Evolutionary conservation across 2,797 vertebrate species (phyloP).

Genomic region (Pangasius mekongensis): DNA sequence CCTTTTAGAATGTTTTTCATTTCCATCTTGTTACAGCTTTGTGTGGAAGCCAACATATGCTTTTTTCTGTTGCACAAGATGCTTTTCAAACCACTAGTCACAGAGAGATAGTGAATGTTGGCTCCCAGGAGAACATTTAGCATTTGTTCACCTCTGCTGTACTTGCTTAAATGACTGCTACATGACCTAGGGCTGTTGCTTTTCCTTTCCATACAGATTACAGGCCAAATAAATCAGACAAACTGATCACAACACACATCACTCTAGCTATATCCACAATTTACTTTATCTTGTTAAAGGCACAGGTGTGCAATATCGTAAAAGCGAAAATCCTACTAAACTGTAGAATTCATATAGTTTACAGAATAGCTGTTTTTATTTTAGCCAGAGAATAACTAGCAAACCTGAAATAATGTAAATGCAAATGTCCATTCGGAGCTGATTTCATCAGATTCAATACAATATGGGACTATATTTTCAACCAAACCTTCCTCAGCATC

Average conservation of each 20-base stretch:
- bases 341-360: not conserved
- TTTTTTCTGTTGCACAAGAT: not conserved
- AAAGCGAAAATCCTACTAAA: not conserved
- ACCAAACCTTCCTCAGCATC: not conserved
- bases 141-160: conserved; percentile 26
- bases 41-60: not conserved
- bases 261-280: not conserved
- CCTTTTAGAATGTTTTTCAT: not conserved
- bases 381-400: not conserved
- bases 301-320: not conserved
- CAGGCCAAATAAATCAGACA: conserved; percentile 28
- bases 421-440: not conserved
- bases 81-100: conserved; percentile 23
- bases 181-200: conserved; percentile 4
- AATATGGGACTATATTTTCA: not conserved
- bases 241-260: not conserved
- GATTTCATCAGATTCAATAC: not conserved
- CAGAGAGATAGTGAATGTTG: conserved; percentile 9
- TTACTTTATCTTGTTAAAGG: not conserved
- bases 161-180: conserved; percentile 19
- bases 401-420: not conserved
- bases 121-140: conserved; percentile 26
- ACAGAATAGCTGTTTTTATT: not conserved
- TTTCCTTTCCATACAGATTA: conserved; percentile 2
- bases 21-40: not conserved